phyloP scores from a whole-genome alignment of 1,140 invertebrate genomes.

The Heliconius congener region DNA sequence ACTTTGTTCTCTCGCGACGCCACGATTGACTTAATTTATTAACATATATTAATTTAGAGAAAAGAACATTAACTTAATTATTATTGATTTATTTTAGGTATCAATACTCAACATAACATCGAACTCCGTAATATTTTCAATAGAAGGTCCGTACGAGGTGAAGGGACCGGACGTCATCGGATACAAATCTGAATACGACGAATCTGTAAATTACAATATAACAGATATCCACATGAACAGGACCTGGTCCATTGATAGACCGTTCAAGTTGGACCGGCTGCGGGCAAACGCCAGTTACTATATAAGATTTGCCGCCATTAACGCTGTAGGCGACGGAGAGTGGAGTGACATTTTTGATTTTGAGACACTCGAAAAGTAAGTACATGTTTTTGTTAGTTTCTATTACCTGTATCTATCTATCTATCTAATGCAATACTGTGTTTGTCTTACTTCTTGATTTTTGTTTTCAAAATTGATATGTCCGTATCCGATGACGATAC shows the following conservation, averaged over 20 bases:
- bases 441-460: too few relatives aligned
- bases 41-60: too few relatives aligned
- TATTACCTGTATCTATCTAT: too few relatives aligned
- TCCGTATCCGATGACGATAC: too few relatives aligned
- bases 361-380: constrained; percentile 66
- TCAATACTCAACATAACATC: constrained; percentile 47
- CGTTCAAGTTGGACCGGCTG: constrained; percentile 58
- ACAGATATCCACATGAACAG: constrained; percentile 64
- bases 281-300: constrained; percentile 60
- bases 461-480: too few relatives aligned
- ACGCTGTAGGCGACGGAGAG: constrained; percentile 56
- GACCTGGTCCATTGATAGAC: constrained; percentile 62
- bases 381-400: constrained; percentile 10
- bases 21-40: background rate
- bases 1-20: too few relatives aligned
- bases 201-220: constrained; percentile 53
- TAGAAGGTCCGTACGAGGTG: constrained; percentile 45
- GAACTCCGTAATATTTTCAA: constrained; percentile 57
- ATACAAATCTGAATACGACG: constrained; percentile 65
- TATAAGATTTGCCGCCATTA: constrained; percentile 68
- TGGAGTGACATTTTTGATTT: constrained; percentile 58
- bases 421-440: too few relatives aligned
- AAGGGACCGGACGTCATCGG: constrained; percentile 57
- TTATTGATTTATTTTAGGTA: constrained; percentile 43
- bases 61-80: background rate